Evolutionary conservation across 1,140 invertebrate genomes (phyloP).

Genomic region (Listronotus oregonensis): DNA sequence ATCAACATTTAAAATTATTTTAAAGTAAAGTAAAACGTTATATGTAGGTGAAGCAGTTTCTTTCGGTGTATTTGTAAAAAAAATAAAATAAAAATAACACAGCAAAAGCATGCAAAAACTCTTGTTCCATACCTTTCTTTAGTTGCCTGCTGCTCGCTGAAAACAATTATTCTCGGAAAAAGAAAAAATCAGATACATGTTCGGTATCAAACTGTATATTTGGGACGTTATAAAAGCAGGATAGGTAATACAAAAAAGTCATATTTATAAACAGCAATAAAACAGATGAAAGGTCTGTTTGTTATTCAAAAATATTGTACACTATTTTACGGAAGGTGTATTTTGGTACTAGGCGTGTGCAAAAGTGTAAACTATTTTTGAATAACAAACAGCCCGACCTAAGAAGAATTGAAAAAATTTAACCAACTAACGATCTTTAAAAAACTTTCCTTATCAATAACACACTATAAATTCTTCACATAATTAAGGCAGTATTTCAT

Average conservation of each 20-base stretch:
- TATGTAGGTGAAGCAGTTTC: too few relatives aligned
- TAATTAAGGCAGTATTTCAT: slow-evolving; percentile 12
- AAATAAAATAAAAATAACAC: slow-evolving; percentile 17
- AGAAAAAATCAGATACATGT: neutral
- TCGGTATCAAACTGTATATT: slow-evolving; percentile 8
- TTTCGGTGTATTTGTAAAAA: neutral
- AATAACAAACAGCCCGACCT: too few relatives aligned
- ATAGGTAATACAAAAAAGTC: slow-evolving; percentile 1
- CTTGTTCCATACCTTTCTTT: slow-evolving; percentile 24
- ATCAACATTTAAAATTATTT: too few relatives aligned
- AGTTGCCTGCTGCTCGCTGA: neutral
- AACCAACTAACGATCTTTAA: slow-evolving; percentile 7
- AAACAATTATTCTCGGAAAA: neutral
- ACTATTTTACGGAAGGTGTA: too few relatives aligned
- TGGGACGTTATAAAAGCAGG: slow-evolving; percentile 7
- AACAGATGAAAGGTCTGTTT: neutral
- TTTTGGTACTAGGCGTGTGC: too few relatives aligned
- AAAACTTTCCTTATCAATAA: slow-evolving; percentile 18
- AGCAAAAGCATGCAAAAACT: slow-evolving; percentile 29
- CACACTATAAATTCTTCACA: slow-evolving; percentile 17
- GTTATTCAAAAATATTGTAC: too few relatives aligned
- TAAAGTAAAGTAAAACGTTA: too few relatives aligned
- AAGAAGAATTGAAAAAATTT: neutral
- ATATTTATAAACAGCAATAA: neutral
- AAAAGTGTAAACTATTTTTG: too few relatives aligned